Evolutionary conservation across 2,113 vertebrate genomes (phyloP).

Genomic region (Saguinus imperator): DNA sequence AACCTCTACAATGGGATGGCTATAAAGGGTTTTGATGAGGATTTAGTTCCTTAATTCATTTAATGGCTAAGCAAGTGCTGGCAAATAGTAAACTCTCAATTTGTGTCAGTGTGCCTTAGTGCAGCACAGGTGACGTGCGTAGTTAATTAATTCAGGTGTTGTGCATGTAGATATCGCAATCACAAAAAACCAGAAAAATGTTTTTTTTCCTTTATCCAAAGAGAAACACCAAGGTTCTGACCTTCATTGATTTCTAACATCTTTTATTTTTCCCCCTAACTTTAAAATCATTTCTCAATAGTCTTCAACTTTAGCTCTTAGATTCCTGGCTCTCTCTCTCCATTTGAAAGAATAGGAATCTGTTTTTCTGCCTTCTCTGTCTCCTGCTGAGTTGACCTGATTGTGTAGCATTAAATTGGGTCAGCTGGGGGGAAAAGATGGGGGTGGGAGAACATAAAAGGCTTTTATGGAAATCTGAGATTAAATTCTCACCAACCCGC

Average conservation of each 20-base stretch:
- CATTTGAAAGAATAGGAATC: conserved; percentile 58
- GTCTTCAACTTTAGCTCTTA: conserved; percentile 32
- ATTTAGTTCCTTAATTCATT: conserved; percentile 2
- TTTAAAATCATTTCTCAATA: conserved; percentile 41
- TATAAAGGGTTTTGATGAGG: neutral
- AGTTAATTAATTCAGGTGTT: conserved; percentile 16
- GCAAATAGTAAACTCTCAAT: neutral
- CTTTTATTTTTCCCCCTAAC: neutral
- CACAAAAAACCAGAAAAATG: no score
- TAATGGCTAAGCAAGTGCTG: neutral
- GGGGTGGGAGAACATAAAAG: conserved; percentile 60
- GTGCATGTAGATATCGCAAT: neutral
- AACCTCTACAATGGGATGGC: neutral
- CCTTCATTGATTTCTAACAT: conserved; percentile 11
- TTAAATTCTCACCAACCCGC: conserved; percentile 59
- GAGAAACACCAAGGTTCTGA: conserved; percentile 19
- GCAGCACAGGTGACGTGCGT: neutral
- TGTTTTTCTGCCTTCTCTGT: conserved; percentile 61
- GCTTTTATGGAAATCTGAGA: conserved; percentile 68
- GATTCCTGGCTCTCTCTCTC: conserved; percentile 29
- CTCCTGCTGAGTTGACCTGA: conserved; percentile 67
- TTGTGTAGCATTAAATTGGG: conserved; percentile 70
- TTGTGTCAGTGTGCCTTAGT: neutral
- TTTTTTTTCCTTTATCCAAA: neutral
- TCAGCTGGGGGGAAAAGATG: conserved; percentile 8